Evolutionary conservation across 2,113 vertebrate species (phyloP).

Genomic region (Haemorhous mexicanus): DNA sequence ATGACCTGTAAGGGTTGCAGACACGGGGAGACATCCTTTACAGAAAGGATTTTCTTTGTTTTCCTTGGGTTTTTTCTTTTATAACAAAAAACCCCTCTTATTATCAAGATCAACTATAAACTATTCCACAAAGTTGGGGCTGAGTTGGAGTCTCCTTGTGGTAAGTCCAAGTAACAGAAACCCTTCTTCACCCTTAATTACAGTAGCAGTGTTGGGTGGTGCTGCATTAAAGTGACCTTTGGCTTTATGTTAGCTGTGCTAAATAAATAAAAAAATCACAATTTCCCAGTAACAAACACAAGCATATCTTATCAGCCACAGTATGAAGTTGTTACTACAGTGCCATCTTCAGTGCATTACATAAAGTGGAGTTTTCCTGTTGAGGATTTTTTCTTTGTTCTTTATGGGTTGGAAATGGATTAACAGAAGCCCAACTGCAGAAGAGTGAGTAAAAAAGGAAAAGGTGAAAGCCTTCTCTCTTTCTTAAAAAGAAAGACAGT

Average conservation of each 20-base stretch:
- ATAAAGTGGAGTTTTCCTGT: slow-evolving; percentile 44
- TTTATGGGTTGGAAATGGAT: background rate
- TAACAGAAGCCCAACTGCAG: background rate
- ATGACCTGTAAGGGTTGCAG: background rate
- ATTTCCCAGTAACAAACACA: slow-evolving; percentile 47
- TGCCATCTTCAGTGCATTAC: slow-evolving; percentile 73
- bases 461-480: background rate
- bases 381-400: slow-evolving; percentile 17
- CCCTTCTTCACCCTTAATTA: slow-evolving; percentile 20
- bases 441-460: background rate
- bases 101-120: background rate
- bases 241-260: background rate
- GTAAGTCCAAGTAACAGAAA: slow-evolving; percentile 18
- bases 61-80: background rate
- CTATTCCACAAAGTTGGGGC: background rate
- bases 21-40: background rate
- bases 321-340: slow-evolving; percentile 69
- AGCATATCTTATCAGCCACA: slow-evolving; percentile 26
- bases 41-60: background rate
- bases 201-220: background rate
- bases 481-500: background rate
- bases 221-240: slow-evolving; percentile 32
- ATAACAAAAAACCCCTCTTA: background rate
- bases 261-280: slow-evolving; percentile 35
- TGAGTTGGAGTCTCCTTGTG: slow-evolving; percentile 8